A percentile compares a stretch with the other conserved stretches of the same genome.
Conservation (phyloP, 2,797 vertebrate genomes). For the Catamblyrhynchus diadema region DNA sequence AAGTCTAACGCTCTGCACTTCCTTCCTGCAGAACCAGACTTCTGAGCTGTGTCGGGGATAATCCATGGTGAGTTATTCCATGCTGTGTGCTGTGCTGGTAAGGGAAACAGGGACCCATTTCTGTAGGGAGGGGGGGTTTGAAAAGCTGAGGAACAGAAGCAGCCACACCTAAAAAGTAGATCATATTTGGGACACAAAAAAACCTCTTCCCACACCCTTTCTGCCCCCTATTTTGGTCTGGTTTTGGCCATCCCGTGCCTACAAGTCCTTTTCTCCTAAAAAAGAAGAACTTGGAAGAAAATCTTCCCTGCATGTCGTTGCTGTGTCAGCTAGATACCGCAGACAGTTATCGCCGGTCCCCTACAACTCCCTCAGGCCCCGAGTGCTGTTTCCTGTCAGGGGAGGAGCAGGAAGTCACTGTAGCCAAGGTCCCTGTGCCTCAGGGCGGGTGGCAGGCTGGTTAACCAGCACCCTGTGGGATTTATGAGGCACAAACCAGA, state of each 20-base stretch:
- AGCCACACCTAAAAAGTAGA: background rate
- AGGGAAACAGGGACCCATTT: rapidly evolving
- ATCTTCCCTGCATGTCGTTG: rapidly evolving
- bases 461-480: rapidly evolving
- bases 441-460: background rate
- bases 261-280: background rate
- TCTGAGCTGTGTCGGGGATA: background rate
- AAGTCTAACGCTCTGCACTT: background rate
- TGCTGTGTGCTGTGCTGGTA: rapidly evolving
- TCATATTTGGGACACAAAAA: rapidly evolving
- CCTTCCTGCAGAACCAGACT: slow-evolving; percentile 49
- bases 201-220: background rate
- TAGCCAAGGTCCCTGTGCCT: rapidly evolving
- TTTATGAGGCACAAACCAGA: background rate
- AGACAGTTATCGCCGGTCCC: rapidly evolving
- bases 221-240: rapidly evolving
- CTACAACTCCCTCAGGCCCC: background rate
- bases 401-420: background rate
- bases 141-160: background rate
- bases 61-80: background rate
- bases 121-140: background rate
- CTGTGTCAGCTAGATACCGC: rapidly evolving
- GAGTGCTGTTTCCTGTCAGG: rapidly evolving
- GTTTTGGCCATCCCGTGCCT: background rate
- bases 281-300: background rate